Base-by-base conservation (phyloP, 1,140 invertebrate species). In the Coenobita brevimanus region DNA sequence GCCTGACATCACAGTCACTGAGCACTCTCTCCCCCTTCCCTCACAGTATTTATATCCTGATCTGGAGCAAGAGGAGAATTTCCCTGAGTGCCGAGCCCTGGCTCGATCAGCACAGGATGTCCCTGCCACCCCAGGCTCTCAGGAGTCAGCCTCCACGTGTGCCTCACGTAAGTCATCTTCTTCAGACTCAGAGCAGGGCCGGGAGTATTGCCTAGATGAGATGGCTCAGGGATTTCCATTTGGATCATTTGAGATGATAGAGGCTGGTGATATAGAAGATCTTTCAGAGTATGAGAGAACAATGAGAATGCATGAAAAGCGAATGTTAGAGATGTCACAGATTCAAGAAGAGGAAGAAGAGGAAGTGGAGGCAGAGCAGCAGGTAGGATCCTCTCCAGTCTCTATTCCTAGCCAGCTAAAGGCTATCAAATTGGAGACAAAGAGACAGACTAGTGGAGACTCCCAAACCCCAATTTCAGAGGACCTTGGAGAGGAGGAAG, bases 1-100 rank as follows among this genome's bases (percentile, higher is more conserved):
- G 90, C 95, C 95, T 30, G 95, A 95, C 91, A 96, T 96, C 79
- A 95, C 94, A 91, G 94, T 96, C 17, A 96, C 95, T 2, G 94
- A 95, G 91, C 94, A 95, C 90, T 93, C 94, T 92, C 92, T 93
- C 73, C 94, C 93, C 43, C 90, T 93, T 67, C 90, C 93, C 80
- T 91, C 91, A 84, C 92, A 92, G 54, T 94, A 93, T 90, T 91
- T 91, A 50, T 94, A 94, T 91, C 93, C 93, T 38, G 94, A 94
- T 89, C 92, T 94, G 79, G 93, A 94, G 89, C 89, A 93, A 75
- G 93, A 93, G 87, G 91, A 92, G 38, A 91, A 92, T 88, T 91
- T 92, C 41, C 30, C 90, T n/a, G 91, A 91, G 84, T 87, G 86
- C 71, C 88, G 88, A 82, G 84, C 78, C 36, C 60, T 80, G 33